A percentile compares a stretch with the other conserved stretches of the same genome.
phyloP scores from a whole-genome alignment of 30 jellyfish, hydroid and myxozoan species.

The Hydra vulgaris region DNA sequence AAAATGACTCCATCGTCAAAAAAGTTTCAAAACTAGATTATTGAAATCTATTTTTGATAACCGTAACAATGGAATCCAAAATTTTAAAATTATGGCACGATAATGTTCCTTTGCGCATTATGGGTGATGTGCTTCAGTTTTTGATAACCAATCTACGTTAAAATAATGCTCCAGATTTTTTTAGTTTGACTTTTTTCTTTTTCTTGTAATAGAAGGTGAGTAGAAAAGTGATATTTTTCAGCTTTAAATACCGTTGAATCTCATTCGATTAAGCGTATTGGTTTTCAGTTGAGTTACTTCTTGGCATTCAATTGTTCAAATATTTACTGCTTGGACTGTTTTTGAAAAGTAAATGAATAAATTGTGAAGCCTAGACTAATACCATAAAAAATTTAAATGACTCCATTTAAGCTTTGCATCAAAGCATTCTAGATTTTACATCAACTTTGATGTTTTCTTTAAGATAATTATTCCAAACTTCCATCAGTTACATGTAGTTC shows the following conservation, averaged over 20 bases:
- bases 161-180: background rate
- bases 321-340: background rate
- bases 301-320: background rate
- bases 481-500: constrained; percentile 2
- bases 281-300: background rate
- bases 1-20: background rate
- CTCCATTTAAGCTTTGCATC: background rate
- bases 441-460: too few relatives aligned
- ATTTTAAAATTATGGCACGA: background rate
- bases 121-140: constrained; percentile 1
- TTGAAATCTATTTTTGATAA: background rate
- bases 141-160: background rate
- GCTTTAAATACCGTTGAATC: background rate
- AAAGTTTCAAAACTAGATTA: constrained; percentile 1
- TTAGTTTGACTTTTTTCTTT: background rate
- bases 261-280: background rate
- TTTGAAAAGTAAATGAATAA: background rate
- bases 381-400: background rate
- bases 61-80: background rate
- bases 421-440: background rate
- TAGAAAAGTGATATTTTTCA: too few relatives aligned
- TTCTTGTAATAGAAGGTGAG: too few relatives aligned
- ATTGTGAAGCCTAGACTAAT: background rate
- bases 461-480: background rate
- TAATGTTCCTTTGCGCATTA: background rate